A percentile compares a stretch with the other conserved stretches of the same genome.
These are phyloP conservation scores for Sinosuthora webbiana DNA, from an alignment of 2,113 vertebrate genomes.

Conservation along the genomic window DNA sequence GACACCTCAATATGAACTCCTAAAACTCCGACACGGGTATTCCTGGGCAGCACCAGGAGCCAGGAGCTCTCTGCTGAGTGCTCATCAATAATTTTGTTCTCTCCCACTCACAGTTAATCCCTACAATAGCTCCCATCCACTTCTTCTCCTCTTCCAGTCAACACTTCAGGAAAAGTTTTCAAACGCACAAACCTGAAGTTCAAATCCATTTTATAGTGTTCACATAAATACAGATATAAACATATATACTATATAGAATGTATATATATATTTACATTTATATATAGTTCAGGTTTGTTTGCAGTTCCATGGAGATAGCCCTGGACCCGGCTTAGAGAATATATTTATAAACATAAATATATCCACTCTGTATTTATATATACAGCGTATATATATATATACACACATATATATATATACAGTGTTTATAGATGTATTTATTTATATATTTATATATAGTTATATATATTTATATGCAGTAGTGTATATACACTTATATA, in stretches of 20 bases:
- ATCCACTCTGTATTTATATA: neutral
- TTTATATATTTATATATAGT: neutral
- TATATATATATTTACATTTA: neutral
- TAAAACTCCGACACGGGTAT: fast-evolving
- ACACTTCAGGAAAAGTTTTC: neutral
- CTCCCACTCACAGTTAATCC: neutral
- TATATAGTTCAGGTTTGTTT: neutral
- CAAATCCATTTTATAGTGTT: neutral
- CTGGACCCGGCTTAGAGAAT: neutral
- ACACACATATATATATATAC: too few relatives aligned
- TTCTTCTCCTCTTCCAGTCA: neutral
- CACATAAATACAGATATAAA: too few relatives aligned
- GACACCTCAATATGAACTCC: fast-evolving
- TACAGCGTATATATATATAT: neutral
- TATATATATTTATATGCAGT: neutral
- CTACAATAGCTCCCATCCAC: too few relatives aligned
- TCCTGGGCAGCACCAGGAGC: neutral
- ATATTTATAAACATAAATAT: neutral
- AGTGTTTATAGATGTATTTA: neutral
- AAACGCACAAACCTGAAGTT: neutral
- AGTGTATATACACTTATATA: neutral
- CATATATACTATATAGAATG: neutral
- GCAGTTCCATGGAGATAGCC: neutral
- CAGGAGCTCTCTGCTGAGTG: neutral
- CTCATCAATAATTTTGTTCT: neutral